A percentile compares a stretch with the other conserved stretches of the same genome.
These are phyloP conservation scores for Mesochorus sp. DNA, from an alignment of 2,888 invertebrate species.

Conservation along the genomic window DNA sequence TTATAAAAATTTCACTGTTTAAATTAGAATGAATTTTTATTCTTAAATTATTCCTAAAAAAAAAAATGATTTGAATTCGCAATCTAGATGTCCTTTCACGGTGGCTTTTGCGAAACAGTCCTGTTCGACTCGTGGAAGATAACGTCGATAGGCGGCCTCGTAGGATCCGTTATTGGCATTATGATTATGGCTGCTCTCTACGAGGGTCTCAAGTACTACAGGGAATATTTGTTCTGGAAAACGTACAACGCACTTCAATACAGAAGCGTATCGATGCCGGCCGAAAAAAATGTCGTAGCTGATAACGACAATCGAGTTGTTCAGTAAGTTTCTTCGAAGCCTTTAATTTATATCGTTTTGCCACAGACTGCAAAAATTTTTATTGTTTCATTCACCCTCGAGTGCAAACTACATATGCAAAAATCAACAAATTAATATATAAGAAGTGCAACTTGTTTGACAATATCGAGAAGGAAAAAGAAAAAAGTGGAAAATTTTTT, in stretches of 20 bases:
- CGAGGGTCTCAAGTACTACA: conserved; percentile 96
- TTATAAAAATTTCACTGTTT: background rate
- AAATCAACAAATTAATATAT: too few relatives aligned
- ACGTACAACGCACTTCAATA: conserved; percentile 93
- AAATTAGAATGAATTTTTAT: too few relatives aligned
- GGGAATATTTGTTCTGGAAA: conserved; percentile 90
- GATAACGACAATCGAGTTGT: conserved; percentile 90
- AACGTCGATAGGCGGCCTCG: conserved; percentile 88
- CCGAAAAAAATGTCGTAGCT: conserved; percentile 85
- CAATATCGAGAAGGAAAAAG: too few relatives aligned
- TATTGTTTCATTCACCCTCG: too few relatives aligned
- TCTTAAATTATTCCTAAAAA: background rate
- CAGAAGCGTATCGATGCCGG: conserved; percentile 91
- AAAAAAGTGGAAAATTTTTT: too few relatives aligned
- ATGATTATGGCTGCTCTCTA: conserved; percentile 96
- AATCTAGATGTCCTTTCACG: conserved; percentile 88
- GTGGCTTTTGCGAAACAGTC: conserved; percentile 89
- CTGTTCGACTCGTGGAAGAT: conserved; percentile 93
- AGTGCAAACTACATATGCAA: too few relatives aligned
- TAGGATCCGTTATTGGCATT: conserved; percentile 95
- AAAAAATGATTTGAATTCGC: background rate
- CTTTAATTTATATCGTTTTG: too few relatives aligned
- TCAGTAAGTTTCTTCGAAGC: conserved; percentile 87
- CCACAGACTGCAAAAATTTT: too few relatives aligned
- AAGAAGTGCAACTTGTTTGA: too few relatives aligned